A percentile compares a stretch with the other conserved stretches of the same genome.
These are phyloP conservation scores for Himalopsyche japonica DNA, from an alignment of 2,888 invertebrate genomes.

Conservation along the genomic window DNA sequence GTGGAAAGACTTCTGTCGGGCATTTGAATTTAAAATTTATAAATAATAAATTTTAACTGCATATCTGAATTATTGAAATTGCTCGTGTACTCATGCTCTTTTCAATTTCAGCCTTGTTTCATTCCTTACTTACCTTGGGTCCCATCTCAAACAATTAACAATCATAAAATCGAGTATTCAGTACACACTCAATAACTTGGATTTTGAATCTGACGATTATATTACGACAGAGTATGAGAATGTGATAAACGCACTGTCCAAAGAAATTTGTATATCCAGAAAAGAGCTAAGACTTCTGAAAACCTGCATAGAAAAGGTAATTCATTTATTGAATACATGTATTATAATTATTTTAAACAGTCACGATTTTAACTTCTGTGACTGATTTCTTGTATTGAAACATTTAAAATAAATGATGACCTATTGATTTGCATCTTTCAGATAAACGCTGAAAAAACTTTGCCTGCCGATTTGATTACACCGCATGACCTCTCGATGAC, in stretches of 20 bases:
- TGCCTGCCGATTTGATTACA: slow-evolving; percentile 57
- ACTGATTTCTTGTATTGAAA: neutral
- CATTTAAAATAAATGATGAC: neutral
- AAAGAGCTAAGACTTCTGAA: slow-evolving; percentile 1
- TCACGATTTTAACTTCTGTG: neutral
- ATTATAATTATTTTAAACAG: neutral
- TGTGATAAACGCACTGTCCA: neutral
- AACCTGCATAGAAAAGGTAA: neutral
- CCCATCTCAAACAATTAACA: slow-evolving; percentile 61
- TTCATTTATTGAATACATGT: neutral
- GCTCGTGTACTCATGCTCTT: neutral
- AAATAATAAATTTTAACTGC: neutral
- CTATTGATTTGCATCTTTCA: slow-evolving; percentile 44
- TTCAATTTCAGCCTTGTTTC: slow-evolving; percentile 58
- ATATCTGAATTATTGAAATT: neutral
- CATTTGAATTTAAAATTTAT: neutral
- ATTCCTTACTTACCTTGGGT: slow-evolving; percentile 58
- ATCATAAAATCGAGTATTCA: slow-evolving; percentile 51
- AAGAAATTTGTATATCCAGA: slow-evolving; percentile 9
- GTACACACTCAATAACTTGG: slow-evolving; percentile 38
- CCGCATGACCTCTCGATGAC: slow-evolving; percentile 43
- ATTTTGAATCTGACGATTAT: slow-evolving; percentile 37
- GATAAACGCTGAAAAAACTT: slow-evolving; percentile 55
- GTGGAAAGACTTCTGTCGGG: neutral
- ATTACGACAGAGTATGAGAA: slow-evolving; percentile 43